Conservation (phyloP, 2,888 invertebrate species). For the Eupsilia transversa region DNA sequence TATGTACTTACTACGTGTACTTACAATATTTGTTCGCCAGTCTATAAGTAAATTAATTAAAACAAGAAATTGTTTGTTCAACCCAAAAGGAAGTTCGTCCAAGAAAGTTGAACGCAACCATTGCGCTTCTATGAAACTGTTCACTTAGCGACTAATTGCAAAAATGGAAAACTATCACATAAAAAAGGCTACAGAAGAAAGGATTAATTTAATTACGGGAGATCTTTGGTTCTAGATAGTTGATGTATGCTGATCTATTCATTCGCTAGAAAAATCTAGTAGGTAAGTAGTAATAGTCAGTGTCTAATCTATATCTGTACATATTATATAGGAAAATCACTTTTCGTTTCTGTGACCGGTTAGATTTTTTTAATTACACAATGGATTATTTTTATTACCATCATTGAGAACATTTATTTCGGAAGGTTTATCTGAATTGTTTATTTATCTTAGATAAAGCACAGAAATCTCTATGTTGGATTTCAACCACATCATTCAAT, state of each 20-base stretch:
- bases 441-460: too few species aligned
- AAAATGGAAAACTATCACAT: slow-evolving; percentile 25
- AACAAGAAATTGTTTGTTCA: slow-evolving; percentile 5
- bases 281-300: not conserved
- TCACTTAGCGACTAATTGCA: slow-evolving; percentile 44
- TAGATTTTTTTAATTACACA: not conserved
- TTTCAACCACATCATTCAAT: not conserved
- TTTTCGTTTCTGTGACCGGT: not conserved
- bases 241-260: not conserved
- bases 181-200: slow-evolving; percentile 1
- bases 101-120: slow-evolving; percentile 13
- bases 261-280: not conserved
- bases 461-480: too few species aligned
- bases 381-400: too few species aligned
- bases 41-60: slow-evolving; percentile 19
- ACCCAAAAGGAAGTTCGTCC: not conserved
- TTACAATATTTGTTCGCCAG: slow-evolving; percentile 1
- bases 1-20: too few species aligned
- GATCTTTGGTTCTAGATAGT: slow-evolving; percentile 5
- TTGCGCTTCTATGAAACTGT: slow-evolving; percentile 25
- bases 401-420: too few species aligned
- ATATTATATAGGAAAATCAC: too few species aligned
- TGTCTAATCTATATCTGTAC: too few species aligned
- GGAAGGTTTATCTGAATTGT: too few species aligned
- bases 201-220: slow-evolving; percentile 20